Percentiles rank a stretch among this genome's conserved stretches.
phyloP scores from a whole-genome alignment of 2,888 invertebrate species.

The Andrena dorsata region DNA sequence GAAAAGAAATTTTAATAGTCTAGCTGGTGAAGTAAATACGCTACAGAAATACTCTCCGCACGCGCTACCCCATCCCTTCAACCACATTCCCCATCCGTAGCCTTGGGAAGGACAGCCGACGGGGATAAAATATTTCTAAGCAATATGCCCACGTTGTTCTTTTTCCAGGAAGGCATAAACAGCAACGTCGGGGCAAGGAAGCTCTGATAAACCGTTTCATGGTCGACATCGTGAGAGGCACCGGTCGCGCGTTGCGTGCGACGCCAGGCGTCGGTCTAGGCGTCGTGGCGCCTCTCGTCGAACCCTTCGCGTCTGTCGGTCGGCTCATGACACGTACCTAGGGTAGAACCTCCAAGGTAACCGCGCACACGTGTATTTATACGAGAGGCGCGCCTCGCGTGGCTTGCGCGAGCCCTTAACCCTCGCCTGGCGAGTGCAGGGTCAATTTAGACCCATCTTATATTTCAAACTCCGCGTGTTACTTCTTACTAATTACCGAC shows the following conservation, averaged over 20 bases:
- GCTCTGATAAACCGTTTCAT: slow-evolving; percentile 56
- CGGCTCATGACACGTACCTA: slow-evolving; percentile 7
- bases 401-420: not conserved
- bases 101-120: slow-evolving; percentile 29
- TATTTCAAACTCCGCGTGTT: no score
- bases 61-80: no score
- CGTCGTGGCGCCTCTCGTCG: slow-evolving; percentile 72
- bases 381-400: slow-evolving; percentile 28
- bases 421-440: no score
- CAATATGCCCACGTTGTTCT: not conserved
- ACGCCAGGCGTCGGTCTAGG: slow-evolving; percentile 74
- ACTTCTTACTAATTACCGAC: no score
- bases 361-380: slow-evolving; percentile 51
- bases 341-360: slow-evolving; percentile 58
- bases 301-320: slow-evolving; percentile 54
- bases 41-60: no score
- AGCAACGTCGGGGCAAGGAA: slow-evolving; percentile 16
- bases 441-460: no score
- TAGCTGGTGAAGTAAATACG: no score
- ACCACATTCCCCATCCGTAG: no score
- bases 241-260: slow-evolving; percentile 65
- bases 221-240: slow-evolving; percentile 45
- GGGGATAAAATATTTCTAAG: slow-evolving; percentile 48
- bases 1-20: no score
- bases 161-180: slow-evolving; percentile 45